Percentiles rank a stretch among this genome's conserved stretches.
phyloP scores from a whole-genome alignment of 2,888 invertebrate species.

The Metellina segmentata region DNA sequence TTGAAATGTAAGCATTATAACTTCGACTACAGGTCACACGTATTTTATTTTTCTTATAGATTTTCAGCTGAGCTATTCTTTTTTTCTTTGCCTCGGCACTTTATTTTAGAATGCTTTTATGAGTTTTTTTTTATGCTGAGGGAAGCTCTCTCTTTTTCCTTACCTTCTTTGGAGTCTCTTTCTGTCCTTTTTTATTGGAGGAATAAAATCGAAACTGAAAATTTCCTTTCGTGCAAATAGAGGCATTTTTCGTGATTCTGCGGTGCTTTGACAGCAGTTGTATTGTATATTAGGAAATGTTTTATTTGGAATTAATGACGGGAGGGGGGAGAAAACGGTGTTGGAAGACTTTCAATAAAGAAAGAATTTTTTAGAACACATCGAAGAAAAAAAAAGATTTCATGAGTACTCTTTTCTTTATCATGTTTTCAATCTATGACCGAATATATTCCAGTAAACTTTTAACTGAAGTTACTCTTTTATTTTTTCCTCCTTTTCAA shows the following conservation, averaged over 20 bases:
- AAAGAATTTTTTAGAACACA: too few relatives aligned
- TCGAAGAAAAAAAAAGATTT: too few relatives aligned
- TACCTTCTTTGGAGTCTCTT: background rate
- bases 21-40: background rate
- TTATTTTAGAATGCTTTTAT: constrained; percentile 38
- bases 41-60: background rate
- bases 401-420: too few relatives aligned
- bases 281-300: too few relatives aligned
- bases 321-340: too few relatives aligned
- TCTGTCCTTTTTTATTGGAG: background rate
- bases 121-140: constrained; percentile 41
- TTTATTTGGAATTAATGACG: too few relatives aligned
- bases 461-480: too few relatives aligned
- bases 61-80: background rate
- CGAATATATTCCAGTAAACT: too few relatives aligned
- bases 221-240: background rate
- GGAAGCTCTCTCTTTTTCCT: constrained; percentile 1
- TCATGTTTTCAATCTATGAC: too few relatives aligned
- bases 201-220: background rate
- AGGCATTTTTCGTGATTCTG: background rate
- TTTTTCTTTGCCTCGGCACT: constrained; percentile 9
- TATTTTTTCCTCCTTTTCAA: too few relatives aligned
- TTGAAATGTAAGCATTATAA: background rate
- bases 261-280: too few relatives aligned
- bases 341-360: too few relatives aligned